Conservation (phyloP, 2,888 invertebrate species). For the Dioctria linearis region DNA sequence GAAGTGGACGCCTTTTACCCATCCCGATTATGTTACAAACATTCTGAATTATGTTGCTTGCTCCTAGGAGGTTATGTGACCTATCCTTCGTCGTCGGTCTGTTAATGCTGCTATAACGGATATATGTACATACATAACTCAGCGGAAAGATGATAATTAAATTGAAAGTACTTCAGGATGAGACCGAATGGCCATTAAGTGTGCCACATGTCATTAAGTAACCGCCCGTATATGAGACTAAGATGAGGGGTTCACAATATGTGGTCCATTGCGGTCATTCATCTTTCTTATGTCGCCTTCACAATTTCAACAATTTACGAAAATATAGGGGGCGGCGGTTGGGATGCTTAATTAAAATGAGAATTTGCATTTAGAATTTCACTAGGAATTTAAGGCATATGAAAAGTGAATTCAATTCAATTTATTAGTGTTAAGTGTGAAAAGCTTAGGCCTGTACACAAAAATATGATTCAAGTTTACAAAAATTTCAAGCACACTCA, state of each 20-base stretch:
- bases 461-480: too few species aligned
- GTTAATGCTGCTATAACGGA: too few species aligned
- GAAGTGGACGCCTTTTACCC: too few species aligned
- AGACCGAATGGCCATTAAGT: constrained; percentile 43
- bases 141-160: constrained; percentile 45
- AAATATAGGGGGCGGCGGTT: background rate
- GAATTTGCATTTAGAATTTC: too few species aligned
- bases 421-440: too few species aligned
- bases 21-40: too few species aligned
- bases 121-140: constrained; percentile 2
- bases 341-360: background rate
- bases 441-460: too few species aligned
- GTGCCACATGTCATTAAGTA: constrained; percentile 29
- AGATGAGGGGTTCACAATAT: constrained; percentile 20
- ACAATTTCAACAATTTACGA: background rate
- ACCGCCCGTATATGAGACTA: constrained; percentile 24
- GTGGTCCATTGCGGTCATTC: constrained; percentile 24
- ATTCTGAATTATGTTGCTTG: constrained; percentile 14
- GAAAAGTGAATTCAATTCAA: too few species aligned
- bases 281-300: constrained; percentile 20
- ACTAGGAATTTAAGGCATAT: too few species aligned
- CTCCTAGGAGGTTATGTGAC: too few species aligned
- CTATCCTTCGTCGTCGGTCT: too few species aligned
- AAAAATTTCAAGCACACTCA: too few species aligned
- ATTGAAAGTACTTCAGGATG: constrained; percentile 45